phyloP scores from a whole-genome alignment of 2,113 vertebrate species.

The Rhabdomys dilectus region DNA sequence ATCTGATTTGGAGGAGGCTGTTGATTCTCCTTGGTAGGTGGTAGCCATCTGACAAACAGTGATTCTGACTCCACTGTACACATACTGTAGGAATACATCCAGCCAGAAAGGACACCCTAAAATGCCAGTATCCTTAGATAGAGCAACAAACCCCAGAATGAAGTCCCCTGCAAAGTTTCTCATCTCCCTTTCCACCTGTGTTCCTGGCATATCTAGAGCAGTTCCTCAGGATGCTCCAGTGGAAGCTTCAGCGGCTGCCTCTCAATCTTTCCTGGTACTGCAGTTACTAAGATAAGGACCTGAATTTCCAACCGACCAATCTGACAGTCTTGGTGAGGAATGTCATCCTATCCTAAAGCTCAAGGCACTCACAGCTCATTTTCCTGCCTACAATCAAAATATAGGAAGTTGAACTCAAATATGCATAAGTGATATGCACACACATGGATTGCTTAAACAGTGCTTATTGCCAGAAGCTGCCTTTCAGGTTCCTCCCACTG shows the following conservation, averaged over 20 bases:
- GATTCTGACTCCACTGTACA: background rate
- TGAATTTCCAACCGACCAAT: constrained; percentile 37
- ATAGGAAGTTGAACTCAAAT: constrained; percentile 43
- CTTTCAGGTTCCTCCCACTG: background rate
- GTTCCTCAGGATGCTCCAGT: constrained; percentile 14
- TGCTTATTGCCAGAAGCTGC: background rate
- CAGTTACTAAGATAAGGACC: background rate
- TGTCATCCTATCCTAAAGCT: constrained; percentile 42
- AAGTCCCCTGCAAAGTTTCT: background rate
- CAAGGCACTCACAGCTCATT: constrained; percentile 35
- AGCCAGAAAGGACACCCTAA: background rate
- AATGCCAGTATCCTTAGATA: background rate
- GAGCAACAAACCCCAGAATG: background rate
- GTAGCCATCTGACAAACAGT: background rate
- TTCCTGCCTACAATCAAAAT: constrained; percentile 49
- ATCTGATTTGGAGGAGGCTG: background rate
- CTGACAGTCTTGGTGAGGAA: constrained; percentile 29
- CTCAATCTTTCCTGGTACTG: background rate
- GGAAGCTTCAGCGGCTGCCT: background rate
- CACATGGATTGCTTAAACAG: constrained; percentile 38
- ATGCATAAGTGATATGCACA: background rate
- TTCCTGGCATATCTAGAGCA: background rate
- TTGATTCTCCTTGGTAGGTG: constrained; percentile 17
- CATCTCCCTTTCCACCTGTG: background rate
- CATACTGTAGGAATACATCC: background rate